These are phyloP conservation scores for Diachasma alloeum DNA, from an alignment of 1,140 invertebrate genomes.

Conservation along the genomic window DNA sequence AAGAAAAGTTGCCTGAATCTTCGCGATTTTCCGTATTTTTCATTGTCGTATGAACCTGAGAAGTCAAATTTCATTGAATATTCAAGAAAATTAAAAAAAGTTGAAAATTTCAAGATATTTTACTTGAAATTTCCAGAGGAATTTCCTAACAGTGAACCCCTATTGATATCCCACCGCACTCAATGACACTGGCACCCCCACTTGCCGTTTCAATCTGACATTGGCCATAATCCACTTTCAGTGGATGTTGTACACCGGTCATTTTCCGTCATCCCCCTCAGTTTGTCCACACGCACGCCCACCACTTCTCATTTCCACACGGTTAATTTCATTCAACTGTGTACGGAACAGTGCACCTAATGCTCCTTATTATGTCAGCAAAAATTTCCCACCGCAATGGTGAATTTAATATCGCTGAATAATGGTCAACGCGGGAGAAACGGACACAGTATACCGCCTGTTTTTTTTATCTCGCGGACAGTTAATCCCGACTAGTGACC, in stretches of 20 bases:
- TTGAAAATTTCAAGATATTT: too few relatives aligned
- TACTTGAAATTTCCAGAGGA: too few relatives aligned
- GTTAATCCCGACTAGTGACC: not conserved
- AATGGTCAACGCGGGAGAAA: not conserved
- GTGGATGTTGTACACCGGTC: not conserved
- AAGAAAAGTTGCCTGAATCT: too few relatives aligned
- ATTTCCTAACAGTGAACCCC: too few relatives aligned
- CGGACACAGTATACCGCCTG: not conserved
- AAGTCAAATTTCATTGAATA: too few relatives aligned
- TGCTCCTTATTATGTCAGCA: not conserved
- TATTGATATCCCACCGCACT: not conserved
- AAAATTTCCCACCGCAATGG: not conserved
- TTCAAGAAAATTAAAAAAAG: too few relatives aligned
- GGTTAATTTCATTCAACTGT: not conserved
- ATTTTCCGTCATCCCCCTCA: not conserved
- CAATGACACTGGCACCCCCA: not conserved
- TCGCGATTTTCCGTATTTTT: too few relatives aligned
- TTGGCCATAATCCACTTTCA: not conserved
- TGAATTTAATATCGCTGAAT: not conserved
- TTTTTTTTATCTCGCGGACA: not conserved
- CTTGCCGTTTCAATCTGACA: not conserved
- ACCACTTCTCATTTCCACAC: not conserved
- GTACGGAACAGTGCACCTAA: not conserved
- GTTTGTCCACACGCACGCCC: not conserved
- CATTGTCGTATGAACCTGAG: too few relatives aligned